Percentiles rank a stretch among this genome's conserved stretches.
Evolutionary conservation across 1,140 invertebrate genomes (phyloP).

Genomic region (Pseudomyrmex cubaensis): DNA sequence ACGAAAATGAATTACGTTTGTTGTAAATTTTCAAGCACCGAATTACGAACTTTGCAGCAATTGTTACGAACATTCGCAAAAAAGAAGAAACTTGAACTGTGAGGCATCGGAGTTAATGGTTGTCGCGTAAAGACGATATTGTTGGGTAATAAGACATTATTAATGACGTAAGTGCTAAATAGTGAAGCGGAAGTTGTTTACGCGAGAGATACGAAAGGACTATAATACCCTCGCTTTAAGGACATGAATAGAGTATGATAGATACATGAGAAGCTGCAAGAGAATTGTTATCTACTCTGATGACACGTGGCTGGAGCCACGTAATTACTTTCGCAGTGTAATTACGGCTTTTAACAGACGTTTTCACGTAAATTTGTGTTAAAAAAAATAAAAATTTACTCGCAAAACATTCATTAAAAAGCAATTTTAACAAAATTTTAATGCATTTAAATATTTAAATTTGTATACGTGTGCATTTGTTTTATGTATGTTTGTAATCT

Average conservation of each 20-base stretch:
- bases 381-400: background rate
- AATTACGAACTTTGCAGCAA: background rate
- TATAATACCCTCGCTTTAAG: slow-evolving; percentile 27
- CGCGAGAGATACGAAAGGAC: slow-evolving; percentile 3
- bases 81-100: background rate
- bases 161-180: slow-evolving; percentile 54
- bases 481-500: too few species aligned
- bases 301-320: slow-evolving; percentile 16
- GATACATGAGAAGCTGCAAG: slow-evolving; percentile 26
- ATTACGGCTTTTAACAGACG: slow-evolving; percentile 28
- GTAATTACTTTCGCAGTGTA: slow-evolving; percentile 46
- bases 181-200: slow-evolving; percentile 37
- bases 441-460: too few species aligned
- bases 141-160: slow-evolving; percentile 37
- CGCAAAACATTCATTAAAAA: background rate
- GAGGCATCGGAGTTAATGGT: too few species aligned
- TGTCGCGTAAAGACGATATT: slow-evolving; percentile 17
- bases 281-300: slow-evolving; percentile 42
- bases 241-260: slow-evolving; percentile 44
- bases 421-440: background rate
- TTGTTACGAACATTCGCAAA: background rate
- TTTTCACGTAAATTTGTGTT: background rate
- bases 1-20: too few species aligned
- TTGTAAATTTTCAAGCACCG: background rate
- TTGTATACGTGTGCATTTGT: too few species aligned